Base-by-base conservation (phyloP, 1,140 invertebrate species). In the Anastrepha obliqua region DNA sequence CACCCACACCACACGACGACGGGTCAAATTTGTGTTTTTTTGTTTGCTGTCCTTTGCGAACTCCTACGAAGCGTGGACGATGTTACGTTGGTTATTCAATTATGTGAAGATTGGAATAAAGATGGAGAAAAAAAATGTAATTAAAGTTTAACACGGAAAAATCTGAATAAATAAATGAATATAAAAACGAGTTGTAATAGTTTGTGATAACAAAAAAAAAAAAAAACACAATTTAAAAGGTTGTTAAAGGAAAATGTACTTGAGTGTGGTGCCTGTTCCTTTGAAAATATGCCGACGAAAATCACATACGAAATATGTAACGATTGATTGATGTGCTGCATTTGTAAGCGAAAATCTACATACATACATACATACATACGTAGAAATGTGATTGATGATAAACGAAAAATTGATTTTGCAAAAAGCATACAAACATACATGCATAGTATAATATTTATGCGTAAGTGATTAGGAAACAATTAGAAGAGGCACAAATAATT, bases 41-140 rank as follows among this genome's bases (percentile, higher is more conserved):
- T 20, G 7, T 29, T 7, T 51, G 9, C n/a, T 81, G 74, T 81
- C 74, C 74, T 81, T 81, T 81, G 74, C 74, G 47, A 55, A 81
- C 74, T 81, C 17, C 47, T 55, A 47, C 74, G n/a, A 81, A 81
- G 47, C 74, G 51, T 81, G 74, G 47, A 55, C 74, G 74, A 55
- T 78, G 74, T 81, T 81, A 81, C 74, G 74, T 81, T 81, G 47
- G 74, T 81, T 81, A 81, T 81, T 81, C 74, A 81, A 81, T 81
- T 81, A 81, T 81, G 74, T 55, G 74, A 11, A 9, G 74, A 81
- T 44, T 81, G 74, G 9, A 47, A 55, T 55, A 55, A 47, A 47
- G 20, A 81, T n/a, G n/a, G 74, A 74, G 5, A 42, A 9, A 74
- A 74, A n/a, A 51, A 67, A 20, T 67, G 64, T 15, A 67, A 67